These are phyloP conservation scores for Stratiomys singularior DNA, from an alignment of 2,888 invertebrate genomes.

Conservation along the genomic window DNA sequence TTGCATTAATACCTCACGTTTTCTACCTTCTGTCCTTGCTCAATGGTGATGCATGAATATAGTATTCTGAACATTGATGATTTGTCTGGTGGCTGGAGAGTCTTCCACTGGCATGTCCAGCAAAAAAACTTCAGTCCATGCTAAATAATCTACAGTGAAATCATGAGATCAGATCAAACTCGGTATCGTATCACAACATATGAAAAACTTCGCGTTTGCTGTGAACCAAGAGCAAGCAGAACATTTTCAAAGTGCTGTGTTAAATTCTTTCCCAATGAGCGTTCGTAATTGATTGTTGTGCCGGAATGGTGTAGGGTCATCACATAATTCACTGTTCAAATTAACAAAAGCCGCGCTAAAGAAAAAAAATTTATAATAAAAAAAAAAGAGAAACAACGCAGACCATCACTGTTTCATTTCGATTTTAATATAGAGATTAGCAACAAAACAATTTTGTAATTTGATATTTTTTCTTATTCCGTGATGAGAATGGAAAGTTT, in stretches of 20 bases:
- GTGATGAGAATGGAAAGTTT: no score
- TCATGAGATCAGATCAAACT: conserved; percentile 25
- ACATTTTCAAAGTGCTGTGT: conserved; percentile 26
- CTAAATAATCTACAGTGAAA: conserved; percentile 9
- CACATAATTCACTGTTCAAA: conserved; percentile 43
- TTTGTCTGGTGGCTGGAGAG: not conserved
- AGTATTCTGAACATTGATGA: not conserved
- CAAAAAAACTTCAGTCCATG: not conserved
- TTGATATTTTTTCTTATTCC: conserved; percentile 30
- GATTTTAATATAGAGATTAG: conserved; percentile 19
- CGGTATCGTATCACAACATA: not conserved
- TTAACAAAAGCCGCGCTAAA: conserved; percentile 34
- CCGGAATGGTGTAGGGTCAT: conserved; percentile 42
- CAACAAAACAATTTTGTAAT: not conserved
- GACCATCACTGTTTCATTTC: not conserved
- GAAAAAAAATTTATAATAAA: conserved; percentile 6
- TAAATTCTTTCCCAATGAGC: conserved; percentile 49
- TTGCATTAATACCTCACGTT: no score
- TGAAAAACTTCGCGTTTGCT: not conserved
- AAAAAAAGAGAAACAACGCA: no score
- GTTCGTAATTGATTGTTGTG: conserved; percentile 49
- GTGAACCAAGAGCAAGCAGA: not conserved
- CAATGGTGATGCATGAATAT: no score
- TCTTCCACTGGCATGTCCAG: not conserved
- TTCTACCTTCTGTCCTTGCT: no score